Evolutionary conservation across 1,140 invertebrate species (phyloP), one percentile per base, ranked within the genome.

Genomic region (Atta colombica): DNA sequence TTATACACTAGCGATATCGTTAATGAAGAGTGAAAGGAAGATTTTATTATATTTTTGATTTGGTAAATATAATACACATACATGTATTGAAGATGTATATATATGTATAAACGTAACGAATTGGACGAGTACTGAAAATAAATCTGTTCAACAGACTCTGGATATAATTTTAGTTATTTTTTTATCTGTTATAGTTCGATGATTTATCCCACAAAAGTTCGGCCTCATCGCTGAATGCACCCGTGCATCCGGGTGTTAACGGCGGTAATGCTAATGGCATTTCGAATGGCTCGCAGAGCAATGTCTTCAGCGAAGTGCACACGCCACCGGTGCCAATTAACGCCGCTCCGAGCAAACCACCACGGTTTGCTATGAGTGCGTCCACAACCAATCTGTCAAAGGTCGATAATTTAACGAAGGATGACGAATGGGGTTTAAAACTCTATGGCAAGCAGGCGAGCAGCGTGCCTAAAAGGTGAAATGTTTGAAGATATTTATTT

Each of bases 171-270:
- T 45, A 55, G 0, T 21, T 69, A 81, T 3, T 69, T 51, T 51
- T 51, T 58, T 16, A 68, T 82, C 78, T 66, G 74, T 95, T 95
- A 53, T 87, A 97, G 94, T 98, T 98, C 94, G 98, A 98, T 94
- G 98, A 98, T 94, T 94, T 98, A 55, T 98, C 98, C 12, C 98
- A 98, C 92, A 98, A 98, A 94, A 98, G 98, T 93, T 98, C 98
- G 16, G 97, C 97, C 5, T 98, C 98, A 93, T 98, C 98, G 16
- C 93, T 98, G 3, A 98, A 98, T 94, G 91, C 93, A 58, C 94
- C 94, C 92, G 95, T 91, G 88, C 39, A 51, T 0, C 80, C 87
- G 61, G 75, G 85, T 60, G 65, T 63, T 28, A 63, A 77, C 1
- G 91, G 77, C 55, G 71, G 77, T 49, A 89, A 86, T n/a, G 88